Percentiles rank a stretch among this genome's conserved stretches.
Evolutionary conservation across 2,888 invertebrate species (phyloP).

Genomic region (Phania funesta): DNA sequence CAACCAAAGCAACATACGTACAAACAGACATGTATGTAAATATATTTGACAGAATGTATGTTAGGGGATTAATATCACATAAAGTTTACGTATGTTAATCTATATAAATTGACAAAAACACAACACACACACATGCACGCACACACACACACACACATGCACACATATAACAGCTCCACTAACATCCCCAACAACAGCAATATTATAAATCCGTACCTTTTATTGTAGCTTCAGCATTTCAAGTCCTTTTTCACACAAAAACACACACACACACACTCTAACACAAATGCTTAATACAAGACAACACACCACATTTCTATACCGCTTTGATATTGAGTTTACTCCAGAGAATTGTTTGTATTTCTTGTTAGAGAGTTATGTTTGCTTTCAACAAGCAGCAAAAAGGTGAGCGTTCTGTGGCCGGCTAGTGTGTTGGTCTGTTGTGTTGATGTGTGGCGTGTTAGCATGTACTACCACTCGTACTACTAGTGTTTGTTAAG

Average conservation of each 20-base stretch:
- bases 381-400: constrained; percentile 39
- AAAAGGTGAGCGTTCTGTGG: constrained; percentile 27
- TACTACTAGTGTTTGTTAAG: constrained; percentile 49
- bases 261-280: neutral
- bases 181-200: neutral
- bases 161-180: neutral
- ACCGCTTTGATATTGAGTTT: constrained; percentile 48
- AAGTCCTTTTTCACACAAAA: neutral
- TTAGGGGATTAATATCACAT: constrained; percentile 62
- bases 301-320: neutral
- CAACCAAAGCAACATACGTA: neutral
- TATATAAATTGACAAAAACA: constrained; percentile 54
- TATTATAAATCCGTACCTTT: constrained; percentile 36
- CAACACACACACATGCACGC: neutral
- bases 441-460: neutral
- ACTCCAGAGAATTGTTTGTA: constrained; percentile 50
- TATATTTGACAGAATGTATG: constrained; percentile 42
- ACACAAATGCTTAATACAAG: neutral
- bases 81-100: constrained; percentile 62
- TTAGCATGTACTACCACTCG: constrained; percentile 24
- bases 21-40: neutral
- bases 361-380: constrained; percentile 54
- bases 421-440: neutral
- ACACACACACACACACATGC: neutral
- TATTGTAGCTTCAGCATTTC: constrained; percentile 18